A percentile compares a stretch with the other conserved stretches of the same genome.
Conservation (phyloP, 1,140 invertebrate species). For the Pseudachorutes palmiensis region DNA sequence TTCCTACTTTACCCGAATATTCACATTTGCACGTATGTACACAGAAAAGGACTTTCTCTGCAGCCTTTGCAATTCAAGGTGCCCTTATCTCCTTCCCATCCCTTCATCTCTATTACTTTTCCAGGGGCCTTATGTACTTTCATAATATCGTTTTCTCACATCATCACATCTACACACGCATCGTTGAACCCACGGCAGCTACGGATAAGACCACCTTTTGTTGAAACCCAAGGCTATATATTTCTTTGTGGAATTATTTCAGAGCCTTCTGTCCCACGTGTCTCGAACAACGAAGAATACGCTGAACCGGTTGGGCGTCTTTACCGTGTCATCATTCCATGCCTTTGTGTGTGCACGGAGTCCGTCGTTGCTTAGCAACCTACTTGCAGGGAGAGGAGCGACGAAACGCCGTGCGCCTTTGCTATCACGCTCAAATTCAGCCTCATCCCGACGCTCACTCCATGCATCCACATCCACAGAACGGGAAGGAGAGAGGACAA, state of each 20-base stretch:
- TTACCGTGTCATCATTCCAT: conserved; percentile 95
- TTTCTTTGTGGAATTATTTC: conserved; percentile 42
- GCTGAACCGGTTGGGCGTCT: conserved; percentile 88
- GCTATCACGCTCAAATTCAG: conserved; percentile 78
- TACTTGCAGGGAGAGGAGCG: conserved; percentile 68
- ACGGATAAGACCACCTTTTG: too few species aligned
- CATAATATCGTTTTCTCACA: too few species aligned
- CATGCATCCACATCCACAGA: conserved; percentile 54
- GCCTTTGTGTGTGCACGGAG: conserved; percentile 92
- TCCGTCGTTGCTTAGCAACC: conserved; percentile 82
- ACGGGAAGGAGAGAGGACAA: conserved; percentile 72
- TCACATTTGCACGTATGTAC: neutral
- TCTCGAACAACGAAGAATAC: conserved; percentile 89
- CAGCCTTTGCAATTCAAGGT: too few species aligned
- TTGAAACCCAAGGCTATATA: too few species aligned
- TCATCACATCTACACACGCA: too few species aligned
- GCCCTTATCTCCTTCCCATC: too few species aligned
- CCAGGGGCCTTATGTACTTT: too few species aligned
- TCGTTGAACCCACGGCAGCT: too few species aligned
- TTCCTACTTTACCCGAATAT: neutral
- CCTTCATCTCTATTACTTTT: too few species aligned
- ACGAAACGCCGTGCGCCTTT: conserved; percentile 45
- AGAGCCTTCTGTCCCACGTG: conserved; percentile 90
- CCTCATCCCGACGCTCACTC: conserved; percentile 48
- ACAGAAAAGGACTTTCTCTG: too few species aligned